Conservation (phyloP, 2,797 vertebrate genomes). For the Rhinella marina region DNA sequence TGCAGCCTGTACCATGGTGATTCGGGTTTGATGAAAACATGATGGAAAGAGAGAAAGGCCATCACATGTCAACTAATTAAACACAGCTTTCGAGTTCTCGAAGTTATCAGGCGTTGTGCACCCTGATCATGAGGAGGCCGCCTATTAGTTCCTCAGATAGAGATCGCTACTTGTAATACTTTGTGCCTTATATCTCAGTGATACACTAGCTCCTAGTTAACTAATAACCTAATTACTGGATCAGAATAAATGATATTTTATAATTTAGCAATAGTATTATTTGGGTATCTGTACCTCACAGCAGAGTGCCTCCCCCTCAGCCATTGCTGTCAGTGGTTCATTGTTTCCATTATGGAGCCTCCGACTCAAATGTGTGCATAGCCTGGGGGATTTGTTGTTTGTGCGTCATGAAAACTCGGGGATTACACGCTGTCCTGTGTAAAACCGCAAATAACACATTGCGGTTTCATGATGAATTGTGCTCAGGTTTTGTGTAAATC, state of each 20-base stretch:
- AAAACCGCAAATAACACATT: not conserved
- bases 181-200: not conserved
- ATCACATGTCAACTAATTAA: constrained; percentile 64
- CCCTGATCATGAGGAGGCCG: not conserved
- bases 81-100: constrained; percentile 59
- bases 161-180: not conserved
- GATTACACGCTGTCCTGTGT: not conserved
- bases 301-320: not conserved
- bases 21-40: constrained; percentile 58
- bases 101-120: not conserved
- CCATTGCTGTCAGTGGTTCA: not conserved
- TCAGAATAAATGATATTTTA: too few relatives aligned
- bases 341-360: not conserved
- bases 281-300: not conserved
- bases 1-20: constrained; percentile 61
- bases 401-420: not conserved
- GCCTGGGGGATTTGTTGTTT: not conserved
- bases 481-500: not conserved
- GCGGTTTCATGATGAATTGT: not conserved
- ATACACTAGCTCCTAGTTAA: too few relatives aligned
- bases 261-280: too few relatives aligned
- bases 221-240: too few relatives aligned
- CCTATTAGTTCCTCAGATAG: not conserved
- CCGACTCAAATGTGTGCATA: not conserved
- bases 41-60: constrained; percentile 44